Evolutionary conservation across 2,113 vertebrate species (phyloP).

Genomic region (Odontophorus gujanensis): DNA sequence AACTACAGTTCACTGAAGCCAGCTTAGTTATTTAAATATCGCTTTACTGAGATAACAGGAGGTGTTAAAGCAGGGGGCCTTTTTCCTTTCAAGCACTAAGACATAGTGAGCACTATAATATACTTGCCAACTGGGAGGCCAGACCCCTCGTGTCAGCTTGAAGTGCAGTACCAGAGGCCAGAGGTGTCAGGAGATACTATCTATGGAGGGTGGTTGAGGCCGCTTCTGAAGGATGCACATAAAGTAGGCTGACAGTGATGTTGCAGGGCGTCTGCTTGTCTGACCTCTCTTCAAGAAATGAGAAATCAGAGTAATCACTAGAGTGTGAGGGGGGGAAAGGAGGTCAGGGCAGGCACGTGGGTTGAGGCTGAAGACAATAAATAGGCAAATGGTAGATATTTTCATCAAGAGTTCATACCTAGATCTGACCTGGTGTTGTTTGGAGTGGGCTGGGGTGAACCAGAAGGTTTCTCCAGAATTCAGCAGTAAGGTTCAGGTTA

Average conservation of each 20-base stretch:
- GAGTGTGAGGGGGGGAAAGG: neutral
- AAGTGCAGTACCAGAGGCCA: conserved; percentile 53
- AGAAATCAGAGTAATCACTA: neutral
- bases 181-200: neutral
- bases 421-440: neutral
- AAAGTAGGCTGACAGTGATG: conserved; percentile 16
- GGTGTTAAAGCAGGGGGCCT: conserved; percentile 71
- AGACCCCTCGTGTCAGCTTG: conserved; percentile 37
- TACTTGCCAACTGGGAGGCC: neutral
- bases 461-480: neutral
- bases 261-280: conserved; percentile 25
- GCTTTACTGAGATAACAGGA: conserved; percentile 77
- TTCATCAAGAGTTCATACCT: neutral
- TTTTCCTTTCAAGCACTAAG: conserved; percentile 61
- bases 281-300: conserved; percentile 7
- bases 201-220: neutral
- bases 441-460: neutral
- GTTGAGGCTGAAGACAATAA: neutral
- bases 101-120: conserved; percentile 50
- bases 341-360: neutral
- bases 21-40: conserved; percentile 83
- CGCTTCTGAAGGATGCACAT: conserved; percentile 20
- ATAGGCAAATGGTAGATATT: neutral
- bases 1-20: conserved; percentile 81
- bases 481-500: neutral